These are phyloP conservation scores for Sepiola atlantica DNA, from an alignment of 2,888 invertebrate species.

Conservation along the genomic window DNA sequence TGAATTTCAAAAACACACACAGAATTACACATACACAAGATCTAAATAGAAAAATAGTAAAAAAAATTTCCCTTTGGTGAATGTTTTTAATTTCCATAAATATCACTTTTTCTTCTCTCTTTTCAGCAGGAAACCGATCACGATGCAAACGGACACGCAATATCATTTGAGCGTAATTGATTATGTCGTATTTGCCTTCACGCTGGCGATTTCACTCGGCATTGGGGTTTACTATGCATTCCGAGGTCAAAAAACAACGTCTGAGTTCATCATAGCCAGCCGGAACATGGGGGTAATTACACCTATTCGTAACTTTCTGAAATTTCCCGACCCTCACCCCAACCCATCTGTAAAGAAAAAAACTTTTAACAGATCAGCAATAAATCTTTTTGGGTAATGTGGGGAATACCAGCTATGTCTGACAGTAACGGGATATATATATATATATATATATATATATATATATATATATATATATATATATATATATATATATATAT, in stretches of 20 bases:
- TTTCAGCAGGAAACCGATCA: neutral
- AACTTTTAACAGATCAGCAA: too few species aligned
- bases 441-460: conserved; percentile 40
- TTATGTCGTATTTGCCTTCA: conserved; percentile 58
- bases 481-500: neutral
- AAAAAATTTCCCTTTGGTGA: neutral
- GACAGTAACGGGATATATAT: neutral
- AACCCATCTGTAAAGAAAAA: too few species aligned
- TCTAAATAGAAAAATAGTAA: too few species aligned
- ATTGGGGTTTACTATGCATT: conserved; percentile 61
- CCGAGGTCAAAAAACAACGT: conserved; percentile 53
- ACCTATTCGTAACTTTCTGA: too few species aligned
- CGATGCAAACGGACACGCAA: neutral
- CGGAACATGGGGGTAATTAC: conserved; percentile 54
- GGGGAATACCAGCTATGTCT: neutral
- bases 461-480: neutral
- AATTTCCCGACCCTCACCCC: too few species aligned
- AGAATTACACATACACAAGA: neutral
- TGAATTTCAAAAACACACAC: neutral
- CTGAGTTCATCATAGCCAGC: conserved; percentile 62
- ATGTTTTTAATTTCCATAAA: neutral
- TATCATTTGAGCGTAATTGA: conserved; percentile 55
- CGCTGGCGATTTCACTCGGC: conserved; percentile 58
- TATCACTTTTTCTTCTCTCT: neutral
- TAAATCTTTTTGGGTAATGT: too few species aligned